Base-by-base conservation (phyloP, 2,113 vertebrate species). In the Scortum barcoo region DNA sequence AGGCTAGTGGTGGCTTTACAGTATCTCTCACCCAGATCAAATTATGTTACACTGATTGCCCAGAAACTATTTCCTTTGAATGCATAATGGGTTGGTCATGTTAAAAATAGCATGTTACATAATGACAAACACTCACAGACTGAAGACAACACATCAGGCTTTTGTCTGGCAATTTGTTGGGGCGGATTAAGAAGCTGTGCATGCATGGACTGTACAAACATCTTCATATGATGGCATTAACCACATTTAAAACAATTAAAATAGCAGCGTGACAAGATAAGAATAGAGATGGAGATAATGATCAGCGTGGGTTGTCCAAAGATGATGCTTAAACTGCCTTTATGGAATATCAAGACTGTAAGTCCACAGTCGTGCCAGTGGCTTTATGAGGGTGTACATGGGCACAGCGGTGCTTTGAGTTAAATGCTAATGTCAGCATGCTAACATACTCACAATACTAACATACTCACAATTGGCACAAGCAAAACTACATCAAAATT, bases 31-130 rank as follows among this genome's bases (percentile, higher is more conserved):
- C 33, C 17, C 54, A 57, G 10, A 85, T 80, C 75, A 72, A 71
- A 83, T 83, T 48, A 72, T n/a, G 61, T 71, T 53, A n/a, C 26
- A 80, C 26, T 72, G 50, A 79, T 80, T 69, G 12, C 61, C 28
- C 26, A 65, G 42, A 69, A 68, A 56, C 53, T 2, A 16, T 54
- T 61, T 71, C 13, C 66, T 51, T 2, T 7, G 4, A 65, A 19
- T 67, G 67, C 38, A 44, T 54, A 54, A 81, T 54, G 62, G 36
- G 62, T 58, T 26, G 42, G 42, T 58, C 24, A 22, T 54, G 40
- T 48, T 51, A 2, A 24, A 50, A 72, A 57, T 50, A 44, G 51
- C 20, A 50, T 2, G 3, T 17, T 65, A n/a, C 33, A 51, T 4
- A 65, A 44, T 54, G 50, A 12, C 6, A 26, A 33, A 68, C 1